phyloP scores from a whole-genome alignment of 2,797 vertebrate species.

The Siniperca obscura region DNA sequence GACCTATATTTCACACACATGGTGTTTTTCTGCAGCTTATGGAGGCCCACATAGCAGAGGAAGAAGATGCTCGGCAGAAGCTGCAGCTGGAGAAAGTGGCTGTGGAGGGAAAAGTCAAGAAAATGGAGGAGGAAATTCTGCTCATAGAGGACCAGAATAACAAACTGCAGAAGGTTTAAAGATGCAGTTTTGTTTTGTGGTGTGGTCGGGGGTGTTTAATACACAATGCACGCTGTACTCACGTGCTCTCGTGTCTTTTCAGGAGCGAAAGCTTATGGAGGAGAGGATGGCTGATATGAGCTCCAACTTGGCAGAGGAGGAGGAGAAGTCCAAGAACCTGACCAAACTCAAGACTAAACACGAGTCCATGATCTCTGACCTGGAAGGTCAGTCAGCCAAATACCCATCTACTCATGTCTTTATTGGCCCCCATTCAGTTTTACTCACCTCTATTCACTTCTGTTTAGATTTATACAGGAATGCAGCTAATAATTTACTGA shows the following conservation, averaged over 20 bases:
- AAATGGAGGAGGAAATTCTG: constrained; percentile 94
- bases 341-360: constrained; percentile 96
- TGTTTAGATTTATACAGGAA: neutral
- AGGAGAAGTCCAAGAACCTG: constrained; percentile 97
- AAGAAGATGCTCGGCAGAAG: constrained; percentile 93
- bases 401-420: neutral
- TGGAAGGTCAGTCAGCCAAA: constrained; percentile 69
- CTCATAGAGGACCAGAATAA: constrained; percentile 95
- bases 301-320: constrained; percentile 95
- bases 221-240: accelerated
- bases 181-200: neutral
- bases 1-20: neutral
- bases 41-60: constrained; percentile 92
- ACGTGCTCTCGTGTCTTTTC: neutral
- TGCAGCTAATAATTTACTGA: neutral
- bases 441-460: neutral
- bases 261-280: constrained; percentile 95
- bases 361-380: constrained; percentile 95
- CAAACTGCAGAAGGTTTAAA: constrained; percentile 91
- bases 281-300: constrained; percentile 93
- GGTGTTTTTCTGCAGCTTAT: constrained; percentile 83
- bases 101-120: constrained; percentile 94
- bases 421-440: neutral
- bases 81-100: constrained; percentile 94
- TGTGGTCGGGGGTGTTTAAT: accelerated